Base-by-base conservation (phyloP, 2,797 vertebrate species). In the Gymnoscopelus braueri region DNA sequence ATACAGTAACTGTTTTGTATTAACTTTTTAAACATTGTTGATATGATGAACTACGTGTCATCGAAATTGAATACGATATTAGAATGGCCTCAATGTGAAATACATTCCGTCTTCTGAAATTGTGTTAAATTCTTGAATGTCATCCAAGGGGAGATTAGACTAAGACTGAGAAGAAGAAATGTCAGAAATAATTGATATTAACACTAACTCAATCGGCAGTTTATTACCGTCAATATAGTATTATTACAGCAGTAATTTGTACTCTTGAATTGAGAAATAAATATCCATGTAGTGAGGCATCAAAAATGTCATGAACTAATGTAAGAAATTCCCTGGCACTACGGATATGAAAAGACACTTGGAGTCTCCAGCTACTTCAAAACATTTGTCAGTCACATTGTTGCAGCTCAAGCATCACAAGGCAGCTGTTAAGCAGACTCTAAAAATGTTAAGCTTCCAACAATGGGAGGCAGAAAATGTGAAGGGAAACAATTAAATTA, bases 401-500 rank as follows among this genome's bases (percentile, higher is more conserved):
- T 91, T 83, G 90, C 85, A 92, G 89, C 84, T 88, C 85, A 85
- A 90, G 91, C 90, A 83, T 93, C 90, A 88, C 86, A 87, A 87
- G 80, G 88, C 88, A 80, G 90, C 91, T 88, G 91, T 86, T 88
- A 84, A 92, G 85, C 88, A 91, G 90, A 89, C 90, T 90, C 89
- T 78, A 87, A 91, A 91, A 94, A 93, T 90, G 89, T 93, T 93
- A 94, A 94, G 91, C 93, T 93, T 92, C 88, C 91, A 91, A 94
- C 93, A 95, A 94, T 93, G 87, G 90, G 85, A 92, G 91, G 91
- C 91, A 91, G 92, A 93, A 93, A 94, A 94, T 94, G 93, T 93
- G 92, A 92, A 94, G 92, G 92, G 93, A 93, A 94, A 94, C 93
- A 95, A 95, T 94, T 94, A 94, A 94, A 94, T 94, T 94, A 95